Base-by-base conservation (phyloP, 1,140 invertebrate species). In the Drosophila tani region DNA sequence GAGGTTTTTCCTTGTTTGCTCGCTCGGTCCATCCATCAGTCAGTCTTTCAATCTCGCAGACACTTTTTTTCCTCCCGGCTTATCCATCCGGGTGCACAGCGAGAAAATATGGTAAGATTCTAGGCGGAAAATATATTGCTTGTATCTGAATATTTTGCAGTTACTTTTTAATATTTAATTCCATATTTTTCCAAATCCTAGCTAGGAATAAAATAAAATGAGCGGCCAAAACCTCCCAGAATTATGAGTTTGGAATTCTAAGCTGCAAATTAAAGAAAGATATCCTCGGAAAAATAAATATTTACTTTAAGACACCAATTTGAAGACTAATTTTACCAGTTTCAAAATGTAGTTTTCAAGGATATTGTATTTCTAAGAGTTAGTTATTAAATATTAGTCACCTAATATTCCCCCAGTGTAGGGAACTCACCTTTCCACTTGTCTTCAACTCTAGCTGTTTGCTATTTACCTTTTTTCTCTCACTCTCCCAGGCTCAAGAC, bases 371-470 rank as follows among this genome's bases (percentile, higher is more conserved):
- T 19, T 2, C 4, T 12, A 1, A 4, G 5, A 19, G 27, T 29
- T 29, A 29, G 0, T 7, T 32, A 32, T 32, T 8, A 32, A 7
- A 7, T 9, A 46, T 11, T 11, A 11, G 8, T 11, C 3, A 11
- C 47, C 5, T 21, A 15, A 2, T 1, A 17, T 65, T 45, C 15
- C n/a, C 17, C 21, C 40, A 19, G 64, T 70, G 67, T 21, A 47
- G 17, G n/a, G 21, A 55, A 55, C 71, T 81, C 82, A 78, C 81
- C 66, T 88, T 84, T 77, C 84, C 81, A 88, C 84, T 88, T 87
- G 84, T 90, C 68, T 82, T 80, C 79, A 80, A 85, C 79, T 83
- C 67, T 68, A 64, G 79, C 56, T 83, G 68, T 83, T 80, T 83
- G 68, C 64, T 87, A 65, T 87, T 88, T 87, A 71, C 84, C 77